Conservation (phyloP, 2,113 vertebrate genomes). For the Vidua chalybeata region DNA sequence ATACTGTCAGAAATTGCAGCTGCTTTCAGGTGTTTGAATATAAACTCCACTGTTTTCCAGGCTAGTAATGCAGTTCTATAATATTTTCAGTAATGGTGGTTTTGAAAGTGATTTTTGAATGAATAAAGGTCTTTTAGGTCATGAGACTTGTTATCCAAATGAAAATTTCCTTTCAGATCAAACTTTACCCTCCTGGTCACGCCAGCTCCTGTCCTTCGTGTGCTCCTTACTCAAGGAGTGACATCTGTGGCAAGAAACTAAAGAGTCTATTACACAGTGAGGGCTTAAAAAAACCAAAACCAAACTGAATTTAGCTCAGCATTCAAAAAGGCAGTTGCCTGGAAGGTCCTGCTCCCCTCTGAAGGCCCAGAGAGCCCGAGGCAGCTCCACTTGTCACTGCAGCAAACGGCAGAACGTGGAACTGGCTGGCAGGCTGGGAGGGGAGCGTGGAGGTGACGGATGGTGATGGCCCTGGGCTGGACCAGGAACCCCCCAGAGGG, state of each 20-base stretch:
- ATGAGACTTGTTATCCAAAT: not conserved
- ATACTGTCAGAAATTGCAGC: too few relatives aligned
- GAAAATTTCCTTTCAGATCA: not conserved
- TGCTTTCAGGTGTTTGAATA: not conserved
- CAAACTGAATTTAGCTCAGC: not conserved
- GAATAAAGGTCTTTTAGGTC: not conserved
- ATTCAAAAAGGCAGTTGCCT: not conserved
- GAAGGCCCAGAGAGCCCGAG: not conserved
- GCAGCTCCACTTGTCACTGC: not conserved
- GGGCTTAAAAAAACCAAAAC: too few relatives aligned
- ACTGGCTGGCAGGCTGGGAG: not conserved
- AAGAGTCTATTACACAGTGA: not conserved
- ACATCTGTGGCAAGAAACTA: not conserved
- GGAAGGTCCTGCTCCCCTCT: not conserved
- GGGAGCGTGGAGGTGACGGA: not conserved
- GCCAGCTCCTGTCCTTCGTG: not conserved
- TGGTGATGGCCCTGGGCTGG: not conserved
- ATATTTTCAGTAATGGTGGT: not conserved
- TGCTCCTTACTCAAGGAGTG: not conserved
- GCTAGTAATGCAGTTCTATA: accelerated
- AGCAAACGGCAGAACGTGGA: not conserved
- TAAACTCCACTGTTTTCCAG: not conserved
- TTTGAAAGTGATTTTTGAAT: not conserved
- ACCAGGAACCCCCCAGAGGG: not conserved
- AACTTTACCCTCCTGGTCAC: not conserved